These are phyloP conservation scores for Palloptera scutellata DNA, from an alignment of 2,888 invertebrate species.

Conservation along the genomic window DNA sequence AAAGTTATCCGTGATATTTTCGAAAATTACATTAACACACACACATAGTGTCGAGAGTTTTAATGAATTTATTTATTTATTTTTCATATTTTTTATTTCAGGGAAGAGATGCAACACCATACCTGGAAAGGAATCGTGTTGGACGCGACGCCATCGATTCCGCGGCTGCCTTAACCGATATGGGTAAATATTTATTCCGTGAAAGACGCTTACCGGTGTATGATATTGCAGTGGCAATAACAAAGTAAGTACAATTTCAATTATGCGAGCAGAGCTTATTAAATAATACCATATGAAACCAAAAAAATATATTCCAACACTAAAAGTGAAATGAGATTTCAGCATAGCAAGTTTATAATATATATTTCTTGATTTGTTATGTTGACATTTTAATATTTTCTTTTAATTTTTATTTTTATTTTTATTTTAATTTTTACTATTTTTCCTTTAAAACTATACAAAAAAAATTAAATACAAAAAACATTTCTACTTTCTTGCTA, in stretches of 20 bases:
- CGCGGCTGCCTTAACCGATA: conserved; percentile 92
- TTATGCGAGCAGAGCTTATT: conserved; percentile 5
- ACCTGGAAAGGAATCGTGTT: conserved; percentile 91
- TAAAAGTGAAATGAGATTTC: too few species aligned
- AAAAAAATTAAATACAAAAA: conserved; percentile 24
- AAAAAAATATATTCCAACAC: not conserved
- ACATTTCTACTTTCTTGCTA: conserved; percentile 7
- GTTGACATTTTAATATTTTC: not conserved
- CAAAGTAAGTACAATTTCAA: conserved; percentile 77
- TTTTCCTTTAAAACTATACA: conserved; percentile 24
- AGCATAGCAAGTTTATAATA: not conserved
- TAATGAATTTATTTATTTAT: conserved; percentile 22
- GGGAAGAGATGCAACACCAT: conserved; percentile 95
- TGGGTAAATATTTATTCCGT: conserved; percentile 96
- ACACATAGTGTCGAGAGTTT: not conserved
- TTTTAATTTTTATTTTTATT: conserved; percentile 18
- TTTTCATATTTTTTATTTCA: conserved; percentile 55
- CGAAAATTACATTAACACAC: not conserved
- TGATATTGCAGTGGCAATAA: conserved; percentile 94
- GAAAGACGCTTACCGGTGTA: conserved; percentile 93
- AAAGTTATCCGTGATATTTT: not conserved
- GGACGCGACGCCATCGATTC: conserved; percentile 94
- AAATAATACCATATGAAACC: conserved; percentile 12
- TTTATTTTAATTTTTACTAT: conserved; percentile 15
- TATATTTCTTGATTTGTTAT: not conserved